These are phyloP conservation scores for Diadophis punctatus DNA, from an alignment of 2,113 vertebrate genomes.

Conservation along the genomic window DNA sequence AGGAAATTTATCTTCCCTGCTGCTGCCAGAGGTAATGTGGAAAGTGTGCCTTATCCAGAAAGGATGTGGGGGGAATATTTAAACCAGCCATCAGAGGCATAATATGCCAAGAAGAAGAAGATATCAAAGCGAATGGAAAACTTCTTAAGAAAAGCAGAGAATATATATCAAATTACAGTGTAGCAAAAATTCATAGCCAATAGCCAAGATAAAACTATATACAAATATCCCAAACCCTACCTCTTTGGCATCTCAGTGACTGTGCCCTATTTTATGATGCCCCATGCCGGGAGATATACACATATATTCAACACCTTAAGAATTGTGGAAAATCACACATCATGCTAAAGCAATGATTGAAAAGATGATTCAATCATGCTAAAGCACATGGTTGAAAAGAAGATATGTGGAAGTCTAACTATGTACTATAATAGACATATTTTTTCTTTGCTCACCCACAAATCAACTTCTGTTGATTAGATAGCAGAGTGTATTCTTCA, in stretches of 20 bases:
- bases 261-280: background rate
- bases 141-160: background rate
- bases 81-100: background rate
- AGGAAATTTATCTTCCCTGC: background rate
- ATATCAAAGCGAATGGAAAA: background rate
- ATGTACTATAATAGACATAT: background rate
- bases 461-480: background rate
- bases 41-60: background rate
- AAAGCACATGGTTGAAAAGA: background rate
- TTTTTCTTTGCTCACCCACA: background rate
- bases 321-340: background rate
- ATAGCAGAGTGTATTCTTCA: background rate
- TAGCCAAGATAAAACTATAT: background rate
- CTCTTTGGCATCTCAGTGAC: background rate
- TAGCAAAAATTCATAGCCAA: background rate
- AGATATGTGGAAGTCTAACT: background rate
- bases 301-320: background rate
- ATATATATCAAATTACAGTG: background rate
- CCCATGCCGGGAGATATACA: background rate
- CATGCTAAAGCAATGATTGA: background rate
- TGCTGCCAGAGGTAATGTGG: background rate
- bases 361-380: too few species aligned
- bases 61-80: background rate
- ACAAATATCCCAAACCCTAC: background rate
- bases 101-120: background rate